Conservation (phyloP, 2,113 vertebrate genomes). For the Psittacula cyanocephala region DNA sequence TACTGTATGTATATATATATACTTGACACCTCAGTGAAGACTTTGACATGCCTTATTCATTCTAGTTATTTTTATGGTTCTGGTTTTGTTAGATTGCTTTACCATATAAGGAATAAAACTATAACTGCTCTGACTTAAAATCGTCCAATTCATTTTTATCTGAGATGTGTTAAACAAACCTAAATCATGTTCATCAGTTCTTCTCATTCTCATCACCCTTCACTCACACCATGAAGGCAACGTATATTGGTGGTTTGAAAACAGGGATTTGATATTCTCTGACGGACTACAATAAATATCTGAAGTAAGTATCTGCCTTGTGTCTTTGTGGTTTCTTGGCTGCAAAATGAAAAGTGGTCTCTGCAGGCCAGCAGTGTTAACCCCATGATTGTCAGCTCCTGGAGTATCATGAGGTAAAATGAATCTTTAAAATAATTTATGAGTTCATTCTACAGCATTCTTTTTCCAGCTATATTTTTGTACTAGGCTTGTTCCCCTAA, state of each 20-base stretch:
- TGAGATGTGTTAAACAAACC: not conserved
- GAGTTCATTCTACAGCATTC: not conserved
- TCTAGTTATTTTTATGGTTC: conserved; percentile 49
- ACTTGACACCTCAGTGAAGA: conserved; percentile 54
- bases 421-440: conserved; percentile 9
- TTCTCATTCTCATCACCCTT: not conserved
- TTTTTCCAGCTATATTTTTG: not conserved
- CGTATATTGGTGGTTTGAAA: conserved; percentile 35
- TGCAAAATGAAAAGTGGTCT: not conserved
- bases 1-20: conserved; percentile 64
- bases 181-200: not conserved
- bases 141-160: not conserved
- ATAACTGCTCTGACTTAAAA: conserved; percentile 17
- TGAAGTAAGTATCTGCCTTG: not conserved
- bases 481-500: not conserved
- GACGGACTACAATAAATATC: conserved; percentile 54
- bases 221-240: conserved; percentile 19
- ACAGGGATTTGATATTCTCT: conserved; percentile 64
- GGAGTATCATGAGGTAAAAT: conserved; percentile 4
- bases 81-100: conserved; percentile 59
- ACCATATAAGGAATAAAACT: conserved; percentile 25
- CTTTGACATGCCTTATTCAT: conserved; percentile 36
- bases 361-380: conserved; percentile 1
- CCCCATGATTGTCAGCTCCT: not conserved
- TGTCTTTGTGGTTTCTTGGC: conserved; percentile 19